Conservation (phyloP, 30 jellyfish, hydroid and myxozoan species). For the Hydractinia symbiolongicarpus region DNA sequence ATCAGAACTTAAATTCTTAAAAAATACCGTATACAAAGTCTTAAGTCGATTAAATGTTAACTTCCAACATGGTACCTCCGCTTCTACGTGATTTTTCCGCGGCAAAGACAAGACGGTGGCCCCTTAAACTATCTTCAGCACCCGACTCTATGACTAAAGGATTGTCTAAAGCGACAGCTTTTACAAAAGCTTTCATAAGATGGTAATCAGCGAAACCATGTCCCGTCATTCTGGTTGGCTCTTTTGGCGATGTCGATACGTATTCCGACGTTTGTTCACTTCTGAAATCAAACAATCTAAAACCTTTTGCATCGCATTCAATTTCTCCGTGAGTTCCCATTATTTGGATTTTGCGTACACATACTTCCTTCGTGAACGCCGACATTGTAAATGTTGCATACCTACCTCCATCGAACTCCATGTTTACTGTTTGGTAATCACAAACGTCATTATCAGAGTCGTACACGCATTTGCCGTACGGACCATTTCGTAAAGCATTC, state of each 20-base stretch:
- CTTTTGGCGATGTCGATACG: constrained; percentile 33
- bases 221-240: constrained; percentile 57
- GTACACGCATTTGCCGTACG: constrained; percentile 88
- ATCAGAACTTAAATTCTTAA: too few relatives aligned
- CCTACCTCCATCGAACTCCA: constrained; percentile 74
- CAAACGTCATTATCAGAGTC: constrained; percentile 89
- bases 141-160: constrained; percentile 43
- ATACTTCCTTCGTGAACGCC: constrained; percentile 77
- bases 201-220: constrained; percentile 87
- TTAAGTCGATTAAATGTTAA: background rate
- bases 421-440: constrained; percentile 72
- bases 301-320: constrained; percentile 49
- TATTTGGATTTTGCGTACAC: constrained; percentile 52
- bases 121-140: constrained; percentile 68
- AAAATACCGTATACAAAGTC: too few relatives aligned
- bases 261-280: constrained; percentile 22
- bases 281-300: constrained; percentile 44
- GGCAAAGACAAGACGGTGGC: constrained; percentile 69
- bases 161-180: constrained; percentile 65
- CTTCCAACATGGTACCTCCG: constrained; percentile 22
- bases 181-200: constrained; percentile 75
- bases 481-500: constrained; percentile 54
- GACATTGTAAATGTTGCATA: constrained; percentile 63
- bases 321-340: constrained; percentile 78
- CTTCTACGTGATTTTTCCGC: constrained; percentile 56